Evolutionary conservation across 2,797 vertebrate species (phyloP), one percentile per base, ranked within the genome.

Genomic region (Channa striata): DNA sequence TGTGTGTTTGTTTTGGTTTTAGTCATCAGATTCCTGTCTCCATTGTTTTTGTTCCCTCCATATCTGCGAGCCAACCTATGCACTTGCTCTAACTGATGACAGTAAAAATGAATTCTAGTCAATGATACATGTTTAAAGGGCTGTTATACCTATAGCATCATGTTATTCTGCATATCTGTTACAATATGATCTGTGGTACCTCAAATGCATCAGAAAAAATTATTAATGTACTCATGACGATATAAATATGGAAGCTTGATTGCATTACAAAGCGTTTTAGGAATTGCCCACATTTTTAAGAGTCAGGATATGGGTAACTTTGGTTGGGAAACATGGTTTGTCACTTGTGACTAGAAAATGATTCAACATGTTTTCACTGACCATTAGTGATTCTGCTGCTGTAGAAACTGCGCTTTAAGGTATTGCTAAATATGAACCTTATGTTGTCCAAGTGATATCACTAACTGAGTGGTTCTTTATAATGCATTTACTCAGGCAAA

Each of bases 301-400:
- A 59, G 50, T 40, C 13, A 16, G 19, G 42, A 37, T 43, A 44
- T n/a, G n/a, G 19, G 21, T 36, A 53, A 54, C 37, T 47, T 14
- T 56, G 13, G n/a, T 68, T 68, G 51, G 5, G 56, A 68, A 51
- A 44, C 10, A 21, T 57, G 21, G n/a, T 19, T 37, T 30, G 23
- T 43, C n/a, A 46, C 75, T 44, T 6, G 57, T 51, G 17, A 47
- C 23, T 58, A 40, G 11, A 51, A 59, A 30, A 50, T 9, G 10
- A 59, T 60, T 40, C 4, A 4, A 14, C 37, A 40, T 13, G 13
- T 40, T 40, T 12, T 5, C 36, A 37, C 36, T 40, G 11, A 40
- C 11, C 40, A 43, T 43, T 16, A 17, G 40, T 43, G 40, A 43
- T 6, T 8, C 40, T 17, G 40, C 40, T 43, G 16, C 12, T 44